A percentile compares a stretch with the other conserved stretches of the same genome.
Evolutionary conservation across 2,888 invertebrate species (phyloP).

Genomic region (Drosophila quinaria): DNA sequence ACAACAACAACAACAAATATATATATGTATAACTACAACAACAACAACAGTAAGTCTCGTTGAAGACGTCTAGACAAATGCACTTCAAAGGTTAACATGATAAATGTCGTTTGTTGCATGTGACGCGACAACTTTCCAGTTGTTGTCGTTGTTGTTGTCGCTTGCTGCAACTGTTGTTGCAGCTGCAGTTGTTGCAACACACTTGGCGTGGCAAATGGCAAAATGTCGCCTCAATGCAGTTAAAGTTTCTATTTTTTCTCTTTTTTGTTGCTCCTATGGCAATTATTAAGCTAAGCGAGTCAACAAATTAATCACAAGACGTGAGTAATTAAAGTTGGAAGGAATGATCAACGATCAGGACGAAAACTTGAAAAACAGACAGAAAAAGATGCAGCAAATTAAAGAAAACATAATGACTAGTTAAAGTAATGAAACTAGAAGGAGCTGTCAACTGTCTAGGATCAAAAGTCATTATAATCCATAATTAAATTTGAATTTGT

Average conservation of each 20-base stretch:
- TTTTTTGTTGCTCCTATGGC: slow-evolving; percentile 35
- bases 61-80: slow-evolving; percentile 82
- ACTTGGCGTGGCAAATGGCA: slow-evolving; percentile 67
- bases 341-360: slow-evolving; percentile 13
- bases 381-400: not conserved
- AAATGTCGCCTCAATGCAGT: slow-evolving; percentile 65
- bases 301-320: slow-evolving; percentile 75
- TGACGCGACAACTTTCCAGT: slow-evolving; percentile 80
- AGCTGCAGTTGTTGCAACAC: slow-evolving; percentile 61
- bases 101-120: slow-evolving; percentile 82
- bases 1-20: slow-evolving; percentile 31
- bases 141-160: slow-evolving; percentile 55
- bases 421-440: not conserved
- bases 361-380: not conserved
- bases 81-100: slow-evolving; percentile 82
- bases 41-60: slow-evolving; percentile 55
- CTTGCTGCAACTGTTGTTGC: slow-evolving; percentile 35
- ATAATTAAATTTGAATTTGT: too few species aligned
- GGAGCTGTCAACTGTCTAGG: not conserved
- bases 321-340: slow-evolving; percentile 60
- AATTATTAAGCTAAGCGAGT: slow-evolving; percentile 61
- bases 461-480: not conserved
- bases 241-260: slow-evolving; percentile 33
- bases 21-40: slow-evolving; percentile 12
- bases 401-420: not conserved